Evolutionary conservation across 2,888 invertebrate species (phyloP), one percentile per base, ranked within the genome.

Genomic region (Megamerina dolium): DNA sequence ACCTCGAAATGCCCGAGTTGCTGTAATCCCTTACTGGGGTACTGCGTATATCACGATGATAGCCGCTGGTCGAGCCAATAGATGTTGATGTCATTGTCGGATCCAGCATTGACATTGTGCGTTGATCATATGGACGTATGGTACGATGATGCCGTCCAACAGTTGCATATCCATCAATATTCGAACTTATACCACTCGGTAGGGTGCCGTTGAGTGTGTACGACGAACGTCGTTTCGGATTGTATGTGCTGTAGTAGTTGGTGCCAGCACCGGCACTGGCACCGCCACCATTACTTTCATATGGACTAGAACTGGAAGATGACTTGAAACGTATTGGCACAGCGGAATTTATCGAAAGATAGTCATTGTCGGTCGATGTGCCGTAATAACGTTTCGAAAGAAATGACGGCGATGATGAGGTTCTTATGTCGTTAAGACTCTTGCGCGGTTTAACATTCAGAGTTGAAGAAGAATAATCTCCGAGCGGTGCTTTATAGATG

Each of bases 151-250:
- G n/a, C 10, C 71, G 58, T 2, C 72, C 71, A 21, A 72, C 55
- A 2, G 72, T 72, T 42, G 68, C 71, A 54, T 72, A 72, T 3
- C 68, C 62, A 37, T 70, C 70, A 18, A 70, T 56, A 42, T 56
- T 52, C 17, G 62, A 57, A 6, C 53, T 58, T 19, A 54, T 55
- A 46, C 54, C 51, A 43, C 41, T 45, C 34, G 48, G 46, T 30
- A 46, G 40, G 18, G 44, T 42, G 18, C 64, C 61, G 37, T 68
- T 68, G 1, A 63, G 49, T 8, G 60, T 68, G 31, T 64, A 68
- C 3, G 70, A 70, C 3, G 64, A 70, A 20, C 70, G 62, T 13
- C 71, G 61, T 45, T 70, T 71, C 4, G 71, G 68, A 50, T 64
- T 70, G 44, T 70, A 70, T 3, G 70, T 69, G 41, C 58, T 67